A percentile compares a stretch with the other conserved stretches of the same genome.
Evolutionary conservation across 2,888 invertebrate genomes (phyloP).

Genomic region (Liopterus haemorrhoidalis): DNA sequence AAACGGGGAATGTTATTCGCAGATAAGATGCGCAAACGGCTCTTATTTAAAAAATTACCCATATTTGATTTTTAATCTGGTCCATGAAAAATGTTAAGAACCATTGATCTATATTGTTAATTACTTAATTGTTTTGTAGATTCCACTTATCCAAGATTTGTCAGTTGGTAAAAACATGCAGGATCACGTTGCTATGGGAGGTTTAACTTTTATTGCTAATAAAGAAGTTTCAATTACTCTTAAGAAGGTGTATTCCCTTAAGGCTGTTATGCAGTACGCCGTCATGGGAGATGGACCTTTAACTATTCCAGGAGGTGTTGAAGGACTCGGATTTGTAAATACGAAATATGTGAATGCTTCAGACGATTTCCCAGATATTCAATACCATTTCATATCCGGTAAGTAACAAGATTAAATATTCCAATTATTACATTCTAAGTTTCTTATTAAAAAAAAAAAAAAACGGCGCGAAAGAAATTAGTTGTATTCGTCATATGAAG

Average conservation of each 20-base stretch:
- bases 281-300: constrained; percentile 76
- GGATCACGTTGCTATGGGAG: constrained; percentile 83
- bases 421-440: no score
- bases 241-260: constrained; percentile 69
- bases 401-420: no score
- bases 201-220: constrained; percentile 75
- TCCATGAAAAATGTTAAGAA: no score
- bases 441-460: no score
- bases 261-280: constrained; percentile 77
- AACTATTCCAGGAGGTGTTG: constrained; percentile 83
- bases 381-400: constrained; percentile 76
- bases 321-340: constrained; percentile 82
- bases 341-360: constrained; percentile 76
- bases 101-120: no score
- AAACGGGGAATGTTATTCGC: no score
- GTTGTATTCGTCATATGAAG: no score
- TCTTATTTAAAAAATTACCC: no score
- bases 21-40: no score
- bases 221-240: constrained; percentile 74
- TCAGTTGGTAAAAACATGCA: constrained; percentile 82
- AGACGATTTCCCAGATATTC: constrained; percentile 82
- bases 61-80: no score
- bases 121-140: no score
- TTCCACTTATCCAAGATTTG: constrained; percentile 74
- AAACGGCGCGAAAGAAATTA: no score